Percentiles rank a stretch among this genome's conserved stretches.
These are phyloP conservation scores for Drosophila grimshawi DNA, from an alignment of 1,140 invertebrate species.

Conservation along the genomic window DNA sequence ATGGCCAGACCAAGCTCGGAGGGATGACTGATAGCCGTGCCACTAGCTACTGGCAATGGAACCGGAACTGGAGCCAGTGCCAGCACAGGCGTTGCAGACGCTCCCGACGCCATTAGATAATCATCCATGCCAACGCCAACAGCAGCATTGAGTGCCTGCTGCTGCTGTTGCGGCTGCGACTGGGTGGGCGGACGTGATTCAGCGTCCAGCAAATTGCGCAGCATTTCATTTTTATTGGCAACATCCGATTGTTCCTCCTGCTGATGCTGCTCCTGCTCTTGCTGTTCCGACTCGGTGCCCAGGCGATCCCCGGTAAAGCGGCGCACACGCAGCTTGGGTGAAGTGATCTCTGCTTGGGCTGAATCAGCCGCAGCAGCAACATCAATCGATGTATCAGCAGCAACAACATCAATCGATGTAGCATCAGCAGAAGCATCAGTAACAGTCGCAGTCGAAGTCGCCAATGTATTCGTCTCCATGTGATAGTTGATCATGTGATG, in stretches of 20 bases:
- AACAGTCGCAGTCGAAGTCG: too few species aligned
- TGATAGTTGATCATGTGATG: constrained; percentile 46
- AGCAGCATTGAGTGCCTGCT: constrained; percentile 15
- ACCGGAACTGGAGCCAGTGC: too few species aligned
- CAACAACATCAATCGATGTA: not conserved
- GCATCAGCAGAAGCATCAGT: not conserved
- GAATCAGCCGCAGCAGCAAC: not conserved
- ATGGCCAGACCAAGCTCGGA: constrained; percentile 51
- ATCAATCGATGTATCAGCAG: not conserved
- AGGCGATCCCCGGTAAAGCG: constrained; percentile 66
- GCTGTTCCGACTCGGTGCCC: not conserved
- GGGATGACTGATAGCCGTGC: constrained; percentile 46
- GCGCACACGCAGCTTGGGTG: constrained; percentile 59
- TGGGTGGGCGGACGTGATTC: constrained; percentile 34
- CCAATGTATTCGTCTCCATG: constrained; percentile 2
- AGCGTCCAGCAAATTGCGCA: constrained; percentile 35
- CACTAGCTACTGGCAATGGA: not conserved
- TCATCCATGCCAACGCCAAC: constrained; percentile 30
- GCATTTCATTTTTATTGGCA: constrained; percentile 25
- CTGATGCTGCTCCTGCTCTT: not conserved
- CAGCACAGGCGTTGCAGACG: too few species aligned
- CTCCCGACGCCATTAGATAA: constrained; percentile 26
- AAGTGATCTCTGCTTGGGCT: not conserved
- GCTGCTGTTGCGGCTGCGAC: constrained; percentile 8
- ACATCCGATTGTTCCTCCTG: not conserved